phyloP scores from a whole-genome alignment of 2,888 invertebrate species.

The Cantharis flavilabris region DNA sequence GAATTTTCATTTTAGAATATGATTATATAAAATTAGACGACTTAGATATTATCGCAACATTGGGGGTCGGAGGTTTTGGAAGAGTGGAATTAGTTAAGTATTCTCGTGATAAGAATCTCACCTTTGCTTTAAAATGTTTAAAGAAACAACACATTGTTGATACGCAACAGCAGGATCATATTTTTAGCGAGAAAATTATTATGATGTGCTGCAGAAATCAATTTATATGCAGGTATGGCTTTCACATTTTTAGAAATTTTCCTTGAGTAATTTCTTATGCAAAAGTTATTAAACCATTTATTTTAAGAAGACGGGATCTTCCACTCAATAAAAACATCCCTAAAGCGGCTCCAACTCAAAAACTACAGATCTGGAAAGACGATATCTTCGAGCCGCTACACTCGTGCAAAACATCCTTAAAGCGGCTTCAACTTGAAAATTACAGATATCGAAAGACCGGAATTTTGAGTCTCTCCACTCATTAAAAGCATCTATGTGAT shows the following conservation, averaged over 20 bases:
- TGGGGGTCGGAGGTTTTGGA: slow-evolving; percentile 76
- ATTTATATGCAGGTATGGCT: slow-evolving; percentile 70
- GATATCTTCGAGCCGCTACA: too few relatives aligned
- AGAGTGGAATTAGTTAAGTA: slow-evolving; percentile 66
- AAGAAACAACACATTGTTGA: slow-evolving; percentile 76
- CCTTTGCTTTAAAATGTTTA: slow-evolving; percentile 71
- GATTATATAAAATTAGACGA: slow-evolving; percentile 59
- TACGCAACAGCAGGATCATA: slow-evolving; percentile 74
- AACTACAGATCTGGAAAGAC: too few relatives aligned
- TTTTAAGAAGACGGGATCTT: too few relatives aligned
- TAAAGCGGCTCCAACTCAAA: too few relatives aligned
- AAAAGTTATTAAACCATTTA: too few relatives aligned
- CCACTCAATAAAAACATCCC: too few relatives aligned
- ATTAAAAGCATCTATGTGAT: too few relatives aligned
- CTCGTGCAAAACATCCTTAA: too few relatives aligned
- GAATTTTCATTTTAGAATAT: slow-evolving; percentile 46
- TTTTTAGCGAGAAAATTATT: slow-evolving; percentile 71
- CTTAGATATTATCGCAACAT: slow-evolving; percentile 67
- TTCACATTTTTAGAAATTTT: background rate
- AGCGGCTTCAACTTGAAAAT: too few relatives aligned
- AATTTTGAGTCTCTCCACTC: too few relatives aligned
- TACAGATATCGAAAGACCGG: too few relatives aligned
- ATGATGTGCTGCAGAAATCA: slow-evolving; percentile 71
- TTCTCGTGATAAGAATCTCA: slow-evolving; percentile 54
- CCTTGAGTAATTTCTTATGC: too few relatives aligned